These are phyloP conservation scores for Smutsia temminckii DNA, from an alignment of 2,797 vertebrate genomes.

Conservation along the genomic window DNA sequence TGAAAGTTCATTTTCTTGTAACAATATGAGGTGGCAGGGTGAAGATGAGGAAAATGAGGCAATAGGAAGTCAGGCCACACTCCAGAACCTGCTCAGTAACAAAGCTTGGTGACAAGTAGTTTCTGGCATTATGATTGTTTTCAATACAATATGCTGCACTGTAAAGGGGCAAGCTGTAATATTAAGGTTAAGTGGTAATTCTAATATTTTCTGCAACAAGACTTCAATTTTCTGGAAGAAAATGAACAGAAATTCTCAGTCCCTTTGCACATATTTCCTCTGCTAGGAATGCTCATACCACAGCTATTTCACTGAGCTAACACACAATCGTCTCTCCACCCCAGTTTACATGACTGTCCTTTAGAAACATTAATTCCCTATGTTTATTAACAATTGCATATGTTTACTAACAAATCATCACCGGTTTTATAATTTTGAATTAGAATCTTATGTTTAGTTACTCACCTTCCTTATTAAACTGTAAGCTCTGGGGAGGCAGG, in stretches of 20 bases:
- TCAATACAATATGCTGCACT: background rate
- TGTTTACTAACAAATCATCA: background rate
- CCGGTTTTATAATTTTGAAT: background rate
- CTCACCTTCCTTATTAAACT: background rate
- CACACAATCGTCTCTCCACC: background rate
- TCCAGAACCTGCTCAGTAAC: conserved; percentile 19
- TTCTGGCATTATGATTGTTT: conserved; percentile 53
- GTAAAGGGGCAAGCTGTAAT: conserved; percentile 28
- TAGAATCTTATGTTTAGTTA: background rate
- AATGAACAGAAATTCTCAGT: background rate
- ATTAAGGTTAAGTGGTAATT: conserved; percentile 22
- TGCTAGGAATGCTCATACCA: background rate
- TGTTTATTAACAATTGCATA: background rate
- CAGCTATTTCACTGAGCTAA: background rate
- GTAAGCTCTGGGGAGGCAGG: background rate
- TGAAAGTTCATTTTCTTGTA: conserved; percentile 60
- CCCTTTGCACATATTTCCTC: background rate
- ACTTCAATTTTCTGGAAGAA: conserved; percentile 4
- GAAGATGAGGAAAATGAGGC: conserved; percentile 53
- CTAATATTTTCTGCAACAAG: background rate
- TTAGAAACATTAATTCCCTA: background rate
- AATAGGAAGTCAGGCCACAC: conserved; percentile 57
- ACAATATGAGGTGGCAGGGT: background rate
- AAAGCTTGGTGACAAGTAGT: conserved; percentile 46
- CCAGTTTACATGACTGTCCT: background rate